These are phyloP conservation scores for Caenorhabditis sulstoni DNA, from an alignment of 2,888 invertebrate species.

Conservation along the genomic window DNA sequence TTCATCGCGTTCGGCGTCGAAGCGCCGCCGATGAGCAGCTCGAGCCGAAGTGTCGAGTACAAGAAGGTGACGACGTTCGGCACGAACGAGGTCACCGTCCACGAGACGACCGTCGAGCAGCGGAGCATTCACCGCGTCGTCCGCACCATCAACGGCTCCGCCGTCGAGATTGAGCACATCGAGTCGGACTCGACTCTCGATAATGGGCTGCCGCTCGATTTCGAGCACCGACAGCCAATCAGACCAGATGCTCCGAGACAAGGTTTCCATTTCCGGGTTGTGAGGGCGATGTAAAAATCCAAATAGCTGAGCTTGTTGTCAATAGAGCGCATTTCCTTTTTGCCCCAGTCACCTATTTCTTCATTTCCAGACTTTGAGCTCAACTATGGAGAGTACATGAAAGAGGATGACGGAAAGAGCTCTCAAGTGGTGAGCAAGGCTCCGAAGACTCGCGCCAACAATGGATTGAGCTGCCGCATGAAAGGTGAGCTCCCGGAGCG, in stretches of 20 bases:
- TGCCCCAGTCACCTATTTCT: too few relatives aligned
- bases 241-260: too few relatives aligned
- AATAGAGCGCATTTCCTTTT: too few relatives aligned
- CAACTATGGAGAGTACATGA: slow-evolving; percentile 45
- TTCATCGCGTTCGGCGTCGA: slow-evolving; percentile 21
- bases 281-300: too few relatives aligned
- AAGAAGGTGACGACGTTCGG: slow-evolving; percentile 21
- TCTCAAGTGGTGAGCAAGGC: slow-evolving; percentile 32
- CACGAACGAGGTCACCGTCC: slow-evolving; percentile 16
- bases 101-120: slow-evolving; percentile 23
- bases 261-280: background rate
- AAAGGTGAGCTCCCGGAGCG: slow-evolving; percentile 18
- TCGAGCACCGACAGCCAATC: too few relatives aligned
- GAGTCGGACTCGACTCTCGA: background rate
- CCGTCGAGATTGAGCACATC: slow-evolving; percentile 11
- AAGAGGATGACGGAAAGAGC: slow-evolving; percentile 18
- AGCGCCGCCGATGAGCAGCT: background rate
- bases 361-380: slow-evolving; percentile 51
- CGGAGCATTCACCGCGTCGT: slow-evolving; percentile 17
- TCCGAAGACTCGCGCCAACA: slow-evolving; percentile 27
- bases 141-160: slow-evolving; percentile 29
- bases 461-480: slow-evolving; percentile 42
- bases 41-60: slow-evolving; percentile 15
- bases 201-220: too few relatives aligned
- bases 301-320: too few relatives aligned